phyloP scores from a whole-genome alignment of 2,113 vertebrate genomes.

The Cisticola juncidis region DNA sequence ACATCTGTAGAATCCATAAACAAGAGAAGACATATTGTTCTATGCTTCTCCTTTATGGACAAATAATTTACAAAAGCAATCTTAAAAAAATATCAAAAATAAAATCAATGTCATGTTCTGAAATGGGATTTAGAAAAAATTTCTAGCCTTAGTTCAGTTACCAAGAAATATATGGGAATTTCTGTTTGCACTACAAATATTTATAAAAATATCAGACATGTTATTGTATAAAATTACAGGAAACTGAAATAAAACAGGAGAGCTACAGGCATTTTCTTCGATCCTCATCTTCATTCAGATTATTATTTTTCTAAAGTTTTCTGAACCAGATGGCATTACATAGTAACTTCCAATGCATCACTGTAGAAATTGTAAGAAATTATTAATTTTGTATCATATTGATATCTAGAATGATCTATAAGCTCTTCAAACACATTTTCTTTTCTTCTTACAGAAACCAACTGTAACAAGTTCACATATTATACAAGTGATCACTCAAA shows the following conservation, averaged over 20 bases:
- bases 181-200: neutral
- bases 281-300: neutral
- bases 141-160: neutral
- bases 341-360: neutral
- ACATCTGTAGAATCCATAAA: neutral
- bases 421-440: neutral
- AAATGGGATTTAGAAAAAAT: neutral
- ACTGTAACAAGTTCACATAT: neutral
- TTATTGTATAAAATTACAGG: neutral
- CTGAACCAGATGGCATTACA: neutral
- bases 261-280: neutral
- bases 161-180: neutral
- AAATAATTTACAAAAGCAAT: constrained; percentile 59
- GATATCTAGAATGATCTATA: neutral
- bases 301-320: neutral
- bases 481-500: neutral
- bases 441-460: neutral
- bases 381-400: neutral
- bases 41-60: constrained; percentile 4
- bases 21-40: neutral
- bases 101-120: constrained; percentile 42
- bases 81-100: constrained; percentile 13
- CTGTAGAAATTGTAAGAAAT: neutral
- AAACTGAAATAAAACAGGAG: neutral
- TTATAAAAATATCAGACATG: neutral